Percentiles rank a stretch among this genome's conserved stretches.
These are phyloP conservation scores for Formica exsecta DNA, from an alignment of 1,140 invertebrate species.

Conservation along the genomic window DNA sequence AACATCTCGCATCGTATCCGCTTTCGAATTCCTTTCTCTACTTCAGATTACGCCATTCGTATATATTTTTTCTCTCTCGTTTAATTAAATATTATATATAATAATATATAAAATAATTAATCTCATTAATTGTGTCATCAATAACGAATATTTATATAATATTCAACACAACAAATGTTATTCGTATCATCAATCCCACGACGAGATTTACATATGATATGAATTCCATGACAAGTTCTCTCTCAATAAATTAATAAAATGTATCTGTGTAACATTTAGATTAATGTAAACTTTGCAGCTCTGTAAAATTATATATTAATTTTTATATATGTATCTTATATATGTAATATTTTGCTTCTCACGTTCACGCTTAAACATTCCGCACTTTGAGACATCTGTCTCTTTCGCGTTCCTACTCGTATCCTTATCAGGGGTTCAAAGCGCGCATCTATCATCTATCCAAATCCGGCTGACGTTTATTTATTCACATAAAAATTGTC, in stretches of 20 bases:
- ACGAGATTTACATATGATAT: neutral
- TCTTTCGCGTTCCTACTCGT: neutral
- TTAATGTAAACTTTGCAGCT: slow-evolving; percentile 1
- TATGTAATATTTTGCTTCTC: neutral
- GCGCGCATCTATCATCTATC: slow-evolving; percentile 59
- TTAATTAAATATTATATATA: neutral
- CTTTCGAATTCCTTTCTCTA: slow-evolving; percentile 9
- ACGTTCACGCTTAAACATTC: neutral
- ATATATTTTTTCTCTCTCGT: neutral
- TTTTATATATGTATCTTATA: neutral
- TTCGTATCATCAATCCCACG: neutral
- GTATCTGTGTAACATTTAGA: neutral
- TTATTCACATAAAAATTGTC: slow-evolving; percentile 69
- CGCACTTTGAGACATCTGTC: neutral
- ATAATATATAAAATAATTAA: slow-evolving; percentile 9
- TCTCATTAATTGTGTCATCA: neutral
- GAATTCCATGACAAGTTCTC: neutral
- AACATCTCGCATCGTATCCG: neutral
- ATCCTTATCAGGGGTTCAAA: slow-evolving; percentile 21
- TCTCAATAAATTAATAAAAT: neutral
- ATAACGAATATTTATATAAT: neutral
- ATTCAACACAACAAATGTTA: neutral
- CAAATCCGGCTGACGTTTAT: slow-evolving; percentile 64
- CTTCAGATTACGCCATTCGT: neutral
- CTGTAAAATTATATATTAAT: neutral